Conservation (phyloP, 2,797 vertebrate species). For the Rhinophrynus dorsalis region DNA sequence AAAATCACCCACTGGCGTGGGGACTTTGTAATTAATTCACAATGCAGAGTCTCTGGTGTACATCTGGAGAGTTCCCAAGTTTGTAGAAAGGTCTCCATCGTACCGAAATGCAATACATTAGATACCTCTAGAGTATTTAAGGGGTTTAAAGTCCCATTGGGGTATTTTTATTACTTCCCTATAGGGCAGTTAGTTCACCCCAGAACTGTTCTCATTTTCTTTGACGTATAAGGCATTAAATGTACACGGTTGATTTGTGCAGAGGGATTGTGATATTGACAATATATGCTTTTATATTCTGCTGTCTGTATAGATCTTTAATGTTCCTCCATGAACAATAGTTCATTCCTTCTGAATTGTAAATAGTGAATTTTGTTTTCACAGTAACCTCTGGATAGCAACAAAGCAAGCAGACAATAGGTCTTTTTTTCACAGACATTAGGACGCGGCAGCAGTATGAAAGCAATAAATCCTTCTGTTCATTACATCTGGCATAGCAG, state of each 20-base stretch:
- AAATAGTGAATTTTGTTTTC: conserved; percentile 6
- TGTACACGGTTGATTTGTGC: not conserved
- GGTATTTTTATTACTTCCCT: too few species aligned
- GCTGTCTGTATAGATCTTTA: conserved; percentile 2
- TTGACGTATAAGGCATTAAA: too few species aligned
- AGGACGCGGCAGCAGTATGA: conserved; percentile 4
- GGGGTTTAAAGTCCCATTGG: too few species aligned
- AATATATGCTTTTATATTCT: conserved; percentile 1
- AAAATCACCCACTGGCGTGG: too few species aligned
- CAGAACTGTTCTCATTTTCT: too few species aligned
- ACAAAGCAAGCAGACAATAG: conserved; percentile 19
- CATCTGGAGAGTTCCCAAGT: too few species aligned
- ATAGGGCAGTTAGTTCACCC: too few species aligned
- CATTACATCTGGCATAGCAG: conserved; percentile 12
- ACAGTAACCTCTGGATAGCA: conserved; percentile 15
- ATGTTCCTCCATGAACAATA: conserved; percentile 8
- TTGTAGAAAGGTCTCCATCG: too few species aligned
- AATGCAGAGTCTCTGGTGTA: too few species aligned
- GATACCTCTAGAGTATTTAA: too few species aligned
- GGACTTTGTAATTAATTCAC: too few species aligned
- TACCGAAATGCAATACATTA: too few species aligned
- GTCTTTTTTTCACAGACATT: conserved; percentile 8
- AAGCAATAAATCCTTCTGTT: conserved; percentile 33
- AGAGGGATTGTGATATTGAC: not conserved
- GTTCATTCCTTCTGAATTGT: not conserved